Base-by-base conservation (phyloP, 2,888 invertebrate genomes). In the Saturnia pavonia region DNA sequence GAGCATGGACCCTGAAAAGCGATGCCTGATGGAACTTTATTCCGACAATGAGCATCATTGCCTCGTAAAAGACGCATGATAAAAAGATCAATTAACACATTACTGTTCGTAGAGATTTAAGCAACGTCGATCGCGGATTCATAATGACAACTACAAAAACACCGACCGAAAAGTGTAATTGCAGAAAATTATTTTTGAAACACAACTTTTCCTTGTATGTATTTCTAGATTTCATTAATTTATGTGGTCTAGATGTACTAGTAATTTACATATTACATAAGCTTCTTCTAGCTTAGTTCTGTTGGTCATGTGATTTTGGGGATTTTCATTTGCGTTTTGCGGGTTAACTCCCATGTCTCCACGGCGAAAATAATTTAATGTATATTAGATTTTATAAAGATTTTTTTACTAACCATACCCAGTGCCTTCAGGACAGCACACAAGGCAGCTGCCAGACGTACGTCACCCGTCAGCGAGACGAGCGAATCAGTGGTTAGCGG, bases 361-460 rank as follows among this genome's bases (percentile, higher is more conserved):
- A 12, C 11, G 43, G 8, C 43, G 43, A 43, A 43, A 14, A 43
- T 8, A 2, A 43, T 48, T 48, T 16, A 9, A 51, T 51, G 6
- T 51, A 48, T 51, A 14, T 57, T 25, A 51, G 1, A 51, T 19
- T 19, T 19, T 9, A 22, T 43, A 34, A n/a, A 51, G 68, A 27
- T 70, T 76, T 70, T 3, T 69, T 19, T 81, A 74, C 74, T 71
- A 67, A 70, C 77, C 25, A 60, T 80, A 74, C 77, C 0, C 72
- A 19, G 34, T 74, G 75, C 74, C 75, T 80, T 75, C 74, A 67
- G 78, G 79, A 77, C 79, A 77, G 84, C 85, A 81, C 85, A 72
- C 74, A 74, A 79, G 73, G 76, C 75, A 76, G 76, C 76, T 85
- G 88, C 80, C 84, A 86, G 87, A 82, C 87, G 80, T 79, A 80